Conservation (phyloP, 2,797 vertebrate species). For the Etheostoma perlongum region DNA sequence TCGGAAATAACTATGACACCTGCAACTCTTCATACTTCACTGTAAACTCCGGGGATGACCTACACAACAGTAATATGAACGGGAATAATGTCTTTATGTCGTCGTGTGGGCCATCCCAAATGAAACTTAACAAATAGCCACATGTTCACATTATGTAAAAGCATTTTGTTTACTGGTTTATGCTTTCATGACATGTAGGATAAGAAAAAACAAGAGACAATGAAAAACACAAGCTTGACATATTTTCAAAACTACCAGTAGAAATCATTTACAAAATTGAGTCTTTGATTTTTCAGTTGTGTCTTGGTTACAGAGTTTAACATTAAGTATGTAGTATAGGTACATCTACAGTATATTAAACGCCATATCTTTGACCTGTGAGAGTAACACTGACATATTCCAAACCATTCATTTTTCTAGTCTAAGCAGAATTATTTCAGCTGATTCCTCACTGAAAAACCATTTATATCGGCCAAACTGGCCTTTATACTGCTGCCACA, state of each 20-base stretch:
- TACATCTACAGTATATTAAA: conserved; percentile 76
- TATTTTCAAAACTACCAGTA: conserved; percentile 72
- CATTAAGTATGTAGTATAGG: conserved; percentile 70
- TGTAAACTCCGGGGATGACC: conserved; percentile 52
- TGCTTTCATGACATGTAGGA: conserved; percentile 50
- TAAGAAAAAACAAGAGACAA: conserved; percentile 72
- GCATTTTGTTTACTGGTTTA: conserved; percentile 53
- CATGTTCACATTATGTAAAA: conserved; percentile 46
- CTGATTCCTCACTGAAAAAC: conserved; percentile 50
- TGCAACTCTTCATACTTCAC: conserved; percentile 55
- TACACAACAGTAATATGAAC: conserved; percentile 64
- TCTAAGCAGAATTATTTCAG: conserved; percentile 65
- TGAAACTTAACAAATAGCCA: conserved; percentile 51
- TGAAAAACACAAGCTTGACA: conserved; percentile 59
- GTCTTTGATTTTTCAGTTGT: conserved; percentile 61
- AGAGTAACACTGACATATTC: conserved; percentile 68
- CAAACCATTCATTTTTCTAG: conserved; percentile 71
- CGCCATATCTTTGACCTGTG: conserved; percentile 60
- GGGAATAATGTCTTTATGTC: conserved; percentile 40
- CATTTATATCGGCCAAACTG: conserved; percentile 45
- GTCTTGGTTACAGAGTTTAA: conserved; percentile 69
- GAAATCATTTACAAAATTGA: conserved; percentile 77
- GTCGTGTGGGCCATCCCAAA: conserved; percentile 27
- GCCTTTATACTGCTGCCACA: conserved; percentile 52
- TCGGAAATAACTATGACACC: conserved; percentile 42